Percentiles rank a stretch among this genome's conserved stretches.
phyloP scores from a whole-genome alignment of 2,113 vertebrate species.

The Scomber japonicus region DNA sequence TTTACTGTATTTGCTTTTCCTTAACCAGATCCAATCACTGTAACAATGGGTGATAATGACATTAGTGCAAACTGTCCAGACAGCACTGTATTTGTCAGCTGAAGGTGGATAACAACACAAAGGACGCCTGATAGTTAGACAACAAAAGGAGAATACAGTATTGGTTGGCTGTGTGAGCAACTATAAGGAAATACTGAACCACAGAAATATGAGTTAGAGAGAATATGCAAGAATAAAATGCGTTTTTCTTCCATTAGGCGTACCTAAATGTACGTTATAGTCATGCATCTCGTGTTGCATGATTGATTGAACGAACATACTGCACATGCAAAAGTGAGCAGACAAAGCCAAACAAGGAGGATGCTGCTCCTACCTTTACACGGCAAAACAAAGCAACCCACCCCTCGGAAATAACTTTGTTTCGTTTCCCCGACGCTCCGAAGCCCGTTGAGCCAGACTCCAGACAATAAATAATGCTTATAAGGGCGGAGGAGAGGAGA shows the following conservation, averaged over 20 bases:
- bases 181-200: too few relatives aligned
- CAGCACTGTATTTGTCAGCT: neutral
- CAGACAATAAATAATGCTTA: neutral
- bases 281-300: neutral
- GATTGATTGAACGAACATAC: neutral
- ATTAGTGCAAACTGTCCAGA: neutral
- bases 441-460: neutral
- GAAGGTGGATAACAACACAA: slow-evolving; percentile 23
- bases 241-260: too few relatives aligned
- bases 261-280: neutral
- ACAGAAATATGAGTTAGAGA: too few relatives aligned
- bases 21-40: neutral
- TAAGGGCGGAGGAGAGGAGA: too few relatives aligned
- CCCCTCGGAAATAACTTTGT: slow-evolving; percentile 46
- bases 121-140: neutral
- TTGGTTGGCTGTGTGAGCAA: too few relatives aligned
- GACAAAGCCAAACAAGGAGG: slow-evolving; percentile 42
- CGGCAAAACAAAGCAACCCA: slow-evolving; percentile 12
- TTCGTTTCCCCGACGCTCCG: slow-evolving; percentile 7
- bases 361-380: slow-evolving; percentile 31
- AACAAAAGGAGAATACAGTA: neutral
- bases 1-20: neutral
- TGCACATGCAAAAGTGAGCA: slow-evolving; percentile 40
- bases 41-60: neutral
- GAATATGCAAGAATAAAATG: too few relatives aligned